A percentile compares a stretch with the other conserved stretches of the same genome.
phyloP scores from a whole-genome alignment of 1,140 invertebrate species.

The Hylaeus anthracinus region DNA sequence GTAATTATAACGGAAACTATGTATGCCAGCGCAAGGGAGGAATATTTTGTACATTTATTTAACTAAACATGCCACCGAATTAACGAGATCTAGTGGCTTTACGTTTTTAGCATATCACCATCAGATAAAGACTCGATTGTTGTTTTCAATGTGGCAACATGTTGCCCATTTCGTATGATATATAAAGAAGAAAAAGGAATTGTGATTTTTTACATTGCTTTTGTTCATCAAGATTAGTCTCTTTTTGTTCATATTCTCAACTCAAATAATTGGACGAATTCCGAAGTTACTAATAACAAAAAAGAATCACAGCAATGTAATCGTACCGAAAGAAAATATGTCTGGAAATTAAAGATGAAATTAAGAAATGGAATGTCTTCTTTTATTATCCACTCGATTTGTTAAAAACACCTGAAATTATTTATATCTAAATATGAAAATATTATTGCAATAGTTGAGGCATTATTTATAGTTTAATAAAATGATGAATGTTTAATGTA shows the following conservation, averaged over 20 bases:
- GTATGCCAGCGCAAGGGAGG: conserved; percentile 67
- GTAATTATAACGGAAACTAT: conserved; percentile 68
- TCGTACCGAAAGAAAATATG: conserved; percentile 52
- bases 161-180: conserved; percentile 36
- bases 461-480: background rate
- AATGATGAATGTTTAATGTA: conserved; percentile 18
- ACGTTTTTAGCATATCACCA: conserved; percentile 65
- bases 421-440: conserved; percentile 6
- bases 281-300: conserved; percentile 37
- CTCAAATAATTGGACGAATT: conserved; percentile 49
- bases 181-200: conserved; percentile 27
- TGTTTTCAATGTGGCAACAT: conserved; percentile 49
- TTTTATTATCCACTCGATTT: background rate
- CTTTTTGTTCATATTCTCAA: conserved; percentile 51
- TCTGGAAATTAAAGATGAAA: conserved; percentile 61
- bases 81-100: conserved; percentile 65
- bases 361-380: conserved; percentile 42
- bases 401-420: background rate
- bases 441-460: background rate
- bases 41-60: conserved; percentile 79
- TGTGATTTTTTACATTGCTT: conserved; percentile 67
- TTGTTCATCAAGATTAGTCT: conserved; percentile 61
- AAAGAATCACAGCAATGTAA: conserved; percentile 56
- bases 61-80: conserved; percentile 67
- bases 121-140: conserved; percentile 59